phyloP scores from a whole-genome alignment of 2,797 vertebrate species.

The Sciurus carolinensis region DNA sequence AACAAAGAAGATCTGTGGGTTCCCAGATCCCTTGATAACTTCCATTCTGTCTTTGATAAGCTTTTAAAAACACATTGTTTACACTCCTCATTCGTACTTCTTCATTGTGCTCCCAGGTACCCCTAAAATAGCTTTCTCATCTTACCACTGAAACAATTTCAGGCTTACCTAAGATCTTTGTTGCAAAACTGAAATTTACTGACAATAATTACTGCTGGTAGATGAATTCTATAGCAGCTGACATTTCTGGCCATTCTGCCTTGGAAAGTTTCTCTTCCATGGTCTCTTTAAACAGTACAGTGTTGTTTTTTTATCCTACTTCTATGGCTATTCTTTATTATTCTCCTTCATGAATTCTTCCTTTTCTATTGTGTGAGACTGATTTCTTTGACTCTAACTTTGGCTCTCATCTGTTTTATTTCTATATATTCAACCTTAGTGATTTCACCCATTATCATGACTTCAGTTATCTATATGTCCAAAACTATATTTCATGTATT shows the following conservation, averaged over 20 bases:
- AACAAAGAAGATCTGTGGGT: background rate
- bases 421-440: background rate
- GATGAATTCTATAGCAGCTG: background rate
- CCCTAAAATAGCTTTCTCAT: background rate
- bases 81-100: background rate
- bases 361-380: background rate
- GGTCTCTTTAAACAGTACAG: background rate
- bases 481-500: background rate
- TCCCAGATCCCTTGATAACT: background rate
- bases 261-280: slow-evolving; percentile 1
- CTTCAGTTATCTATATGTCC: background rate
- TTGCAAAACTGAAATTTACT: slow-evolving; percentile 37
- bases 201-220: background rate
- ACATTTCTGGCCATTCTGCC: background rate
- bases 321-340: background rate
- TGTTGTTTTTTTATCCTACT: background rate
- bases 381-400: background rate
- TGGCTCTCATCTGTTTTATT: background rate
- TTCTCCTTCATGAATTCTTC: background rate
- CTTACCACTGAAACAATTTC: background rate
- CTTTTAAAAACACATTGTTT: background rate
- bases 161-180: background rate
- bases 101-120: background rate
- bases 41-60: background rate
- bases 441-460: background rate